Evolutionary conservation across 92 coral and sea anemone species (phyloP).

Genomic region (Meandrina meandrites): DNA sequence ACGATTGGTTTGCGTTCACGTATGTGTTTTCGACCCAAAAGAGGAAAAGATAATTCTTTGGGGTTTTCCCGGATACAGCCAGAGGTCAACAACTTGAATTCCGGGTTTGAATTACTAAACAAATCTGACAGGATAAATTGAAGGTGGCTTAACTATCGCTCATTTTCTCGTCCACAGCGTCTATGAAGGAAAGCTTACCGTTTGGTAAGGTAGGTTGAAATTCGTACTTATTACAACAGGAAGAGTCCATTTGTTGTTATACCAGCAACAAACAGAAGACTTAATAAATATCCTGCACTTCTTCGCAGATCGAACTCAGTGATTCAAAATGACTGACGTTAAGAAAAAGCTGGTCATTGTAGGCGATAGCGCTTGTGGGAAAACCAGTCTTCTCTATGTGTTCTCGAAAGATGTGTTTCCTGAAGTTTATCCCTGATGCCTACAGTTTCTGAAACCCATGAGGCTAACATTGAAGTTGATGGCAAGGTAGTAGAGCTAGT

Average conservation of each 20-base stretch:
- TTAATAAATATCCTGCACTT: too few species aligned
- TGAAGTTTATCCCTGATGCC: slow-evolving; percentile 93
- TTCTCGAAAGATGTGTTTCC: slow-evolving; percentile 95
- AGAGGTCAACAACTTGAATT: too few species aligned
- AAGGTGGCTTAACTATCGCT: neutral
- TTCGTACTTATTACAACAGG: neutral
- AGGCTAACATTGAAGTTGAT: slow-evolving; percentile 87
- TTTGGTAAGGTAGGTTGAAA: neutral
- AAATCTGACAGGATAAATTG: neutral
- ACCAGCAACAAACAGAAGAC: too few species aligned
- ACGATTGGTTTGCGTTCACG: too few species aligned
- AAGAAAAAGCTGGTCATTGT: slow-evolving; percentile 92
- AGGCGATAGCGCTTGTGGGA: slow-evolving; percentile 98
- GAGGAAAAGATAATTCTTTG: too few species aligned
- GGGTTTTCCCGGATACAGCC: too few species aligned
- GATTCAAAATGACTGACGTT: slow-evolving; percentile 76
- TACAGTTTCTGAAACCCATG: slow-evolving; percentile 88
- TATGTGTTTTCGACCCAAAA: too few species aligned
- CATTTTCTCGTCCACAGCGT: neutral
- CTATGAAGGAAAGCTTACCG: neutral
- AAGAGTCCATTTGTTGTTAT: too few species aligned
- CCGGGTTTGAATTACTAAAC: neutral
- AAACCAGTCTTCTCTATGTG: slow-evolving; percentile 90
- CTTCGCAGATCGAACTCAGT: slow-evolving; percentile 26
- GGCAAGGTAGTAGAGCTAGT: slow-evolving; percentile 83